These are phyloP conservation scores for Coluber constrictor DNA, from an alignment of 2,797 vertebrate genomes.

Conservation along the genomic window DNA sequence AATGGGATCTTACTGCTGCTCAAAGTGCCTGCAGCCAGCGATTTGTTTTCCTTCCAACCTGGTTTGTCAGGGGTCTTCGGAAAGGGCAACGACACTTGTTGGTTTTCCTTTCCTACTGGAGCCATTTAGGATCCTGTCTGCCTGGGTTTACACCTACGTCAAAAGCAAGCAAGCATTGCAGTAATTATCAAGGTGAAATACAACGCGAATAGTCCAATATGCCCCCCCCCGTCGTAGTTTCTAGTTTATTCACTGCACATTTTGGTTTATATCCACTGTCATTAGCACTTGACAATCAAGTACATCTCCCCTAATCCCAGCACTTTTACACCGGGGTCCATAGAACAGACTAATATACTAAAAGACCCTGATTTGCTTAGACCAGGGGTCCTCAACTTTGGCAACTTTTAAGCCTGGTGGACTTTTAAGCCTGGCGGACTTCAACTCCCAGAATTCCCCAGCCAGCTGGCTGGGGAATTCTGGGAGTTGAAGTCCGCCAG, in stretches of 20 bases:
- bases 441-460: too few species aligned
- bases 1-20: constrained; percentile 65
- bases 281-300: neutral
- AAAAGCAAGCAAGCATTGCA: neutral
- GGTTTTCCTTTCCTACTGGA: constrained; percentile 4
- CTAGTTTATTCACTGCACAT: neutral
- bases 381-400: too few species aligned
- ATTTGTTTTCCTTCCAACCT: neutral
- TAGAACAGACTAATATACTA: neutral
- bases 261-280: neutral
- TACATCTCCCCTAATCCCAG: neutral
- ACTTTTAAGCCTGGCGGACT: too few species aligned
- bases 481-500: too few species aligned
- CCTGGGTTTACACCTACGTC: neutral
- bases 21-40: constrained; percentile 8
- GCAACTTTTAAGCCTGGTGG: too few species aligned
- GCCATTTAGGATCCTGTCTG: constrained; percentile 3
- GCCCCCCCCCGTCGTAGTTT: neutral
- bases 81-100: neutral
- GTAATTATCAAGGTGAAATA: neutral
- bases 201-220: neutral
- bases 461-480: too few species aligned
- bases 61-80: neutral
- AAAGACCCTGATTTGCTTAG: too few species aligned
- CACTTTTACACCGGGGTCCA: neutral